Conservation (phyloP, 2,113 vertebrate species). For the Sorex fumeus region DNA sequence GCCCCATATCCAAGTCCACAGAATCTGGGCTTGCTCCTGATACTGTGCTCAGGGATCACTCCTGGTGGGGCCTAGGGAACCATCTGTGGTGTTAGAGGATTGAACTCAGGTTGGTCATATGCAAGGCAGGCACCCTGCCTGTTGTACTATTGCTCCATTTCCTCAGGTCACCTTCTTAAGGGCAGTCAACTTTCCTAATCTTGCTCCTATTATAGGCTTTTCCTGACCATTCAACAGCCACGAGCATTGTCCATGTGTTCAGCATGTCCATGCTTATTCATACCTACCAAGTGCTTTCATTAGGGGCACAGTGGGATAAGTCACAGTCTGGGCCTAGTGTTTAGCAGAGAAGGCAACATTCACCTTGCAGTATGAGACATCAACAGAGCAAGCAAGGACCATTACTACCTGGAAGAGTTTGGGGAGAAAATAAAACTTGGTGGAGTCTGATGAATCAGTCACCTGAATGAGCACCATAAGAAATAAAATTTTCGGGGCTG, state of each 20-base stretch:
- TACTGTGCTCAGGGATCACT: too few species aligned
- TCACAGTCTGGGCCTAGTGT: not conserved
- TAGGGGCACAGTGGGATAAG: not conserved
- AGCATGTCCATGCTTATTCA: not conserved
- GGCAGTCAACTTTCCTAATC: not conserved
- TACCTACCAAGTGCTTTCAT: not conserved
- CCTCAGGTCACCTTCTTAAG: not conserved
- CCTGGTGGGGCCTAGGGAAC: too few species aligned
- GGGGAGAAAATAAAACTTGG: too few species aligned
- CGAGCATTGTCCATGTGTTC: not conserved
- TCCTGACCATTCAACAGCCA: not conserved
- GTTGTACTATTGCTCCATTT: too few species aligned
- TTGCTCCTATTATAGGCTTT: not conserved
- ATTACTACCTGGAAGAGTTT: not conserved
- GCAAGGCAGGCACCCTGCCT: too few species aligned
- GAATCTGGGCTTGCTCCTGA: too few species aligned
- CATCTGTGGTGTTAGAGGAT: too few species aligned
- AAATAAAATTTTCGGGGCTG: too few species aligned
- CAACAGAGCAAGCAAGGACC: not conserved
- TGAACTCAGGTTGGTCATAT: too few species aligned
- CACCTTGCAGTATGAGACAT: not conserved
- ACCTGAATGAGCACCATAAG: not conserved
- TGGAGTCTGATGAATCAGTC: not conserved
- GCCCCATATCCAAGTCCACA: too few species aligned
- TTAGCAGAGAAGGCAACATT: not conserved